phyloP scores from a whole-genome alignment of 2,797 vertebrate genomes.

The Semaprochilodus insignis region DNA sequence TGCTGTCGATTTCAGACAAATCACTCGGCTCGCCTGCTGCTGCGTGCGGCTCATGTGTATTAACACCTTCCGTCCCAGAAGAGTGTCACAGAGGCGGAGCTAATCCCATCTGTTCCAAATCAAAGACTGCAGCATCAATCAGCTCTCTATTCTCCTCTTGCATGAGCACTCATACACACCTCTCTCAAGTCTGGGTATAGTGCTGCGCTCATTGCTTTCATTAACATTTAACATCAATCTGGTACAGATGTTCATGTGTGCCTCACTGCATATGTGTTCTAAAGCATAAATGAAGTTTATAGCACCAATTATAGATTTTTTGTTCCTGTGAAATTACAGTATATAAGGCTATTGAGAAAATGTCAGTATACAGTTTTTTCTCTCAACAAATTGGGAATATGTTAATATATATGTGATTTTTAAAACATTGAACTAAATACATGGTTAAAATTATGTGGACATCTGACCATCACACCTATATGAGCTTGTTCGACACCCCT shows the following conservation, averaged over 20 bases:
- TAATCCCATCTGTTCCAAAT: conserved; percentile 52
- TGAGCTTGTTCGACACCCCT: too few species aligned
- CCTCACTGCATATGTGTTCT: not conserved
- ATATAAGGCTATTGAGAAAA: too few species aligned
- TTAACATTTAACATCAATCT: conserved; percentile 36
- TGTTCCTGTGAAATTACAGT: too few species aligned
- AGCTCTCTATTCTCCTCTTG: conserved; percentile 48
- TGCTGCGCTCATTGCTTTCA: not conserved
- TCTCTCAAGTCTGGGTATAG: conserved; percentile 15
- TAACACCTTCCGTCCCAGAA: conserved; percentile 59
- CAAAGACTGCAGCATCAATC: conserved; percentile 57
- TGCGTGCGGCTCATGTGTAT: conserved; percentile 17
- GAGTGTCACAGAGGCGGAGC: conserved; percentile 54
- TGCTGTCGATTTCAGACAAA: conserved; percentile 66
- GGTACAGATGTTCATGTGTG: conserved; percentile 24
- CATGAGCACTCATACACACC: conserved; percentile 3
- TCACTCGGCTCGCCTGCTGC: conserved; percentile 62
- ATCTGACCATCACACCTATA: too few species aligned
- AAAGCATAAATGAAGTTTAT: too few species aligned
- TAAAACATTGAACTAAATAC: too few species aligned
- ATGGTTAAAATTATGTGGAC: too few species aligned
- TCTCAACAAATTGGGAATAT: too few species aligned
- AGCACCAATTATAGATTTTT: too few species aligned
- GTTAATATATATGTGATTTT: too few species aligned
- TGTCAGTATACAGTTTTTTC: too few species aligned